A percentile compares a stretch with the other conserved stretches of the same genome.
phyloP scores from a whole-genome alignment of 2,113 vertebrate genomes.

The Stomatorhinus ivindoensis region DNA sequence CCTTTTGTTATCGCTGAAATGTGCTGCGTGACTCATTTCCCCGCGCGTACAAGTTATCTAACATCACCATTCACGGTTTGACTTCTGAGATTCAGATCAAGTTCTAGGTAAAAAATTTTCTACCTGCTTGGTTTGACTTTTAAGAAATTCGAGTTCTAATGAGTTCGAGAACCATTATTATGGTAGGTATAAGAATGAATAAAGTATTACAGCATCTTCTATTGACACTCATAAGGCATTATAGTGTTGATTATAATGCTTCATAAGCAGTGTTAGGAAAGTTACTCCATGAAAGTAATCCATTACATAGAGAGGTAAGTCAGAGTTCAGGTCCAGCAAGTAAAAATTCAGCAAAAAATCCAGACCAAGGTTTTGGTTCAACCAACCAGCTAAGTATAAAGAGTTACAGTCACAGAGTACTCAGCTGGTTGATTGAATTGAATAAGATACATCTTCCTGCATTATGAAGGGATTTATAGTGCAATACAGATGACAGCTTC shows the following conservation, averaged over 20 bases:
- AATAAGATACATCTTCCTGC: not conserved
- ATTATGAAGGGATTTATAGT: not conserved
- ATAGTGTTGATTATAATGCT: not conserved
- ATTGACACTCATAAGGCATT: no score
- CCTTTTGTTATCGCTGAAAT: no score
- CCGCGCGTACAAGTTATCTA: no score
- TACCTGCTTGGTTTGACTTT: no score
- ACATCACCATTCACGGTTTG: no score
- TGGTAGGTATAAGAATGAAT: no score
- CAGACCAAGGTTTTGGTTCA: not conserved
- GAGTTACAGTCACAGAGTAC: not conserved
- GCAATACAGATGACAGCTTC: no score
- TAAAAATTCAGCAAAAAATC: not conserved
- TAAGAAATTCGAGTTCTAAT: no score
- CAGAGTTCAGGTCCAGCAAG: not conserved
- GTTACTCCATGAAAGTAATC: not conserved
- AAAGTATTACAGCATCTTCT: not conserved
- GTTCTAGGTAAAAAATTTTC: no score
- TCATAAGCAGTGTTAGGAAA: not conserved
- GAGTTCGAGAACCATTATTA: no score
- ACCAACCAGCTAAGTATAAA: not conserved
- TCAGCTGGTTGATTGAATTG: not conserved
- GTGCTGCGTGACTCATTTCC: no score
- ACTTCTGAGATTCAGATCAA: no score
- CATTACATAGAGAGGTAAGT: not conserved